Conservation (phyloP, 1,140 invertebrate genomes). For the Leptonema lineaticorne region DNA sequence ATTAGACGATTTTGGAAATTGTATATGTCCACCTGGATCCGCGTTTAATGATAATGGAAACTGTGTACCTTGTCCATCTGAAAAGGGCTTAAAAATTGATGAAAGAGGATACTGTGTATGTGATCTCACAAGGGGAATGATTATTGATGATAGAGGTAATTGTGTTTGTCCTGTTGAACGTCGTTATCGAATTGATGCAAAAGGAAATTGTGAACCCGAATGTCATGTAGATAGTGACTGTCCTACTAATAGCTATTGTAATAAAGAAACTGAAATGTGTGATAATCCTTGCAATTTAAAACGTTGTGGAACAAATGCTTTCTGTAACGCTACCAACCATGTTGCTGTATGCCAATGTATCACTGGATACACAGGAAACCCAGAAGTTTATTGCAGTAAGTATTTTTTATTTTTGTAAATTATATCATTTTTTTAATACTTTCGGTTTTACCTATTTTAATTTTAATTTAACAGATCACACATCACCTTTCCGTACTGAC, state of each 20-base stretch:
- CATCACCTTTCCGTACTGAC: slow-evolving; percentile 64
- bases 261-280: slow-evolving; percentile 66
- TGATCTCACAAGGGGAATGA: slow-evolving; percentile 71
- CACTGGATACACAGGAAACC: slow-evolving; percentile 68
- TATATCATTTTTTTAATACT: background rate
- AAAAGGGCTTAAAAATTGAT: slow-evolving; percentile 73
- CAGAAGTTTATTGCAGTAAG: slow-evolving; percentile 68
- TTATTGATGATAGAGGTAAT: slow-evolving; percentile 71
- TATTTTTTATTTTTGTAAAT: slow-evolving; percentile 40
- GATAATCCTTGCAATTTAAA: slow-evolving; percentile 72
- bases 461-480: slow-evolving; percentile 42
- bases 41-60: slow-evolving; percentile 75
- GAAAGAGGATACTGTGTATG: slow-evolving; percentile 78
- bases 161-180: slow-evolving; percentile 75
- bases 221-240: slow-evolving; percentile 77
- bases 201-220: slow-evolving; percentile 68
- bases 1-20: slow-evolving; percentile 67
- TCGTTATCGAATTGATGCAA: slow-evolving; percentile 66
- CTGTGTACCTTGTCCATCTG: slow-evolving; percentile 70
- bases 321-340: slow-evolving; percentile 78
- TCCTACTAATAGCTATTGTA: slow-evolving; percentile 73
- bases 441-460: background rate
- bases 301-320: slow-evolving; percentile 73
- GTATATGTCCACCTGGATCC: slow-evolving; percentile 72
- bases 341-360: slow-evolving; percentile 76